Evolutionary conservation across 2,113 vertebrate species (phyloP).

Genomic region (Canis aureus): DNA sequence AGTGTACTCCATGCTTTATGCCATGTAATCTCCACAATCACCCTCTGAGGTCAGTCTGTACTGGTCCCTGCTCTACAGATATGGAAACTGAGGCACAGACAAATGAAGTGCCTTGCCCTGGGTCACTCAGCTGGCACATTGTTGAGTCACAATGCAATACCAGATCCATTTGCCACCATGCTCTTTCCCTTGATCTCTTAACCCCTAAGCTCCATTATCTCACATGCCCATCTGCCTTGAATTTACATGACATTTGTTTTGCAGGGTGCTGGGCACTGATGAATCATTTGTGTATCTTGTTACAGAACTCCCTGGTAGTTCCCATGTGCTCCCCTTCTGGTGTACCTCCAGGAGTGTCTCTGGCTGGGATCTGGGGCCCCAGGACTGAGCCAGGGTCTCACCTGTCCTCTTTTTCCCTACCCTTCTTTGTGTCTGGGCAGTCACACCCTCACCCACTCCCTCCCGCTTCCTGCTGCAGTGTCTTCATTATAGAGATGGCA

Average conservation of each 20-base stretch:
- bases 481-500: background rate
- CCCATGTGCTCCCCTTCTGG: background rate
- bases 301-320: background rate
- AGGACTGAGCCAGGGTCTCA: background rate
- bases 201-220: background rate
- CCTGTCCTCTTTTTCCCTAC: background rate
- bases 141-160: background rate
- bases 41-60: background rate
- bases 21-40: background rate
- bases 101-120: background rate
- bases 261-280: background rate
- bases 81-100: constrained; percentile 18
- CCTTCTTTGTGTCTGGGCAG: background rate
- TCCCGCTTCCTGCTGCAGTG: background rate
- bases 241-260: constrained; percentile 63
- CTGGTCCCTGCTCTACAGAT: background rate
- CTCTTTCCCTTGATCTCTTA: background rate
- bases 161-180: background rate
- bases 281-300: constrained; percentile 23
- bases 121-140: background rate
- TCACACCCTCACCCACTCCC: background rate
- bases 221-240: constrained; percentile 52
- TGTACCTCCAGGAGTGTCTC: background rate
- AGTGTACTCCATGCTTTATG: background rate
- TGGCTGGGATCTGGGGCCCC: background rate